These are phyloP conservation scores for Cranoglanis bouderius DNA, from an alignment of 2,113 vertebrate genomes.

Conservation along the genomic window DNA sequence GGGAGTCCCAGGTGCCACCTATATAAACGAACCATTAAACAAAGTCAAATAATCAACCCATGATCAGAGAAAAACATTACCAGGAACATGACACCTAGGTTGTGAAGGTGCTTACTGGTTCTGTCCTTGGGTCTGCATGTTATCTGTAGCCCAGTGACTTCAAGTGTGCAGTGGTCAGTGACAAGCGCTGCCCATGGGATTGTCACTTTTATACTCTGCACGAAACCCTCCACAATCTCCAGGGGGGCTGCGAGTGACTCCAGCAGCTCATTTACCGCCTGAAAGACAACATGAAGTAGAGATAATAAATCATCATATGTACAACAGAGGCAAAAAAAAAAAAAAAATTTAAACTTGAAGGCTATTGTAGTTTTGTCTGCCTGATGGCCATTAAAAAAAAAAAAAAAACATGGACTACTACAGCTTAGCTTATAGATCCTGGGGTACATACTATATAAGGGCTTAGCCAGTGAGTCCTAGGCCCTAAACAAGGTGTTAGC, in stretches of 20 bases:
- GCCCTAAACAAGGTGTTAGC: not conserved
- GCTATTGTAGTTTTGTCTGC: not conserved
- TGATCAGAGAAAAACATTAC: not conserved
- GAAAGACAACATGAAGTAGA: slow-evolving; percentile 7
- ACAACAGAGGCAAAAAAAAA: not conserved
- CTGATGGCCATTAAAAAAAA: not conserved
- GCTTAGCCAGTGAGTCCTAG: not conserved
- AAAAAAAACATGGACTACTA: not conserved
- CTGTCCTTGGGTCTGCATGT: slow-evolving; percentile 85
- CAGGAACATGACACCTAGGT: not conserved
- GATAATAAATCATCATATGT: not conserved
- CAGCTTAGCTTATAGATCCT: not conserved
- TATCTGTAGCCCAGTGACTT: slow-evolving; percentile 85
- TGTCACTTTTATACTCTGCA: slow-evolving; percentile 82
- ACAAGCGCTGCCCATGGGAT: slow-evolving; percentile 91
- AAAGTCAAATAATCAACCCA: not conserved
- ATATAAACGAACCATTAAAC: slow-evolving; percentile 37
- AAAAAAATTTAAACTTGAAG: not conserved
- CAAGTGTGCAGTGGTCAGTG: slow-evolving; percentile 88
- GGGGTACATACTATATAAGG: not conserved
- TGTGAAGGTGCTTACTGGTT: slow-evolving; percentile 71
- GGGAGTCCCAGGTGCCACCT: slow-evolving; percentile 80
- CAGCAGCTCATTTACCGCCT: slow-evolving; percentile 88
- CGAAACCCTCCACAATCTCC: slow-evolving; percentile 88
- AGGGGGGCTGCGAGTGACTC: slow-evolving; percentile 83